These are phyloP conservation scores for Sphecodes monilicornis DNA, from an alignment of 2,888 invertebrate species.

Conservation along the genomic window DNA sequence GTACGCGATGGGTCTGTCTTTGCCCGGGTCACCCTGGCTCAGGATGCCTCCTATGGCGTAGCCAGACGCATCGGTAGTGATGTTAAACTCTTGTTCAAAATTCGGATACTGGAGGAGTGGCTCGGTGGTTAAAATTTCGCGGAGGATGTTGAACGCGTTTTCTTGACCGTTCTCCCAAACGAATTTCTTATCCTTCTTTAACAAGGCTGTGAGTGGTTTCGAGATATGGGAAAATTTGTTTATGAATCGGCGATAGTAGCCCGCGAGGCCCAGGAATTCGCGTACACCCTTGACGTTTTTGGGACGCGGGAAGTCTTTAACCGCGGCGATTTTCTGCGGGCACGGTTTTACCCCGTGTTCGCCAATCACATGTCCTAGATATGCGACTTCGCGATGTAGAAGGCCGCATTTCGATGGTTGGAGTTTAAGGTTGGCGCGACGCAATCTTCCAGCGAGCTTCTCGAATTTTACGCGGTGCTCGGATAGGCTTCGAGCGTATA, in stretches of 20 bases:
- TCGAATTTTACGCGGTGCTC: neutral
- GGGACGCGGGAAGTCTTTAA: neutral
- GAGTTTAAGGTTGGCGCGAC: neutral
- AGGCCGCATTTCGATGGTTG: slow-evolving; percentile 2
- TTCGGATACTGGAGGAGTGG: slow-evolving; percentile 15
- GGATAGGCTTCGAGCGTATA: neutral
- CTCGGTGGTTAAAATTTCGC: neutral
- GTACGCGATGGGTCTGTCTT: too few relatives aligned
- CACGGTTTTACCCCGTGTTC: neutral
- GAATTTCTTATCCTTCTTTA: neutral
- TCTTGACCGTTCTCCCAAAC: neutral
- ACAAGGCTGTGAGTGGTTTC: neutral
- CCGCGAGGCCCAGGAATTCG: neutral
- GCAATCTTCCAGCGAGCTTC: neutral
- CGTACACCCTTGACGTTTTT: neutral
- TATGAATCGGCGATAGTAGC: neutral
- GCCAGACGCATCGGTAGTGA: slow-evolving; percentile 18
- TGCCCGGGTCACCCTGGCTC: too few relatives aligned
- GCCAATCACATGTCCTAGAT: neutral
- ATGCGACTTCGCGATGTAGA: slow-evolving; percentile 1
- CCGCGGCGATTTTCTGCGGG: neutral
- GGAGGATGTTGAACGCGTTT: neutral
- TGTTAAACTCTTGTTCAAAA: neutral
- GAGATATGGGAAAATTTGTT: neutral
- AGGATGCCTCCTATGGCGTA: too few relatives aligned